A percentile compares a stretch with the other conserved stretches of the same genome.
These are phyloP conservation scores for Colossoma macropomum DNA, from an alignment of 2,113 vertebrate species.

Conservation along the genomic window DNA sequence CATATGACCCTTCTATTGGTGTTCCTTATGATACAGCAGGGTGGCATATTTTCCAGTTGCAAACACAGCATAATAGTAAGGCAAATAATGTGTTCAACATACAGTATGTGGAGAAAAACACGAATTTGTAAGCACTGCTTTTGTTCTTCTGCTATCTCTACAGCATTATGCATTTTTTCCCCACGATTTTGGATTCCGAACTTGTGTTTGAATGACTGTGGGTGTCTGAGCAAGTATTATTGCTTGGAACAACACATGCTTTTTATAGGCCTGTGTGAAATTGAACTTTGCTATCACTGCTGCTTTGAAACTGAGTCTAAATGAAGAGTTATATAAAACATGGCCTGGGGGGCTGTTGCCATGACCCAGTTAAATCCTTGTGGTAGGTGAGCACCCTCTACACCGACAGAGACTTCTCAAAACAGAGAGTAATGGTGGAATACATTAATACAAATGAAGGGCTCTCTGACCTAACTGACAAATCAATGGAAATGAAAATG, in stretches of 20 bases:
- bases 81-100: background rate
- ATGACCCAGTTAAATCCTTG: conserved; percentile 69
- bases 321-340: conserved; percentile 54
- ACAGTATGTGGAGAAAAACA: background rate
- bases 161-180: conserved; percentile 14
- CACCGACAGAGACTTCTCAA: conserved; percentile 50
- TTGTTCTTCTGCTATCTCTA: background rate
- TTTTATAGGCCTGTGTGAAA: conserved; percentile 48
- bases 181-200: conserved; percentile 14
- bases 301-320: conserved; percentile 47
- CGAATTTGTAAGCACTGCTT: background rate
- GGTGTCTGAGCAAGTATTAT: conserved; percentile 31
- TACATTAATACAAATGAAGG: conserved; percentile 68
- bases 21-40: conserved; percentile 3
- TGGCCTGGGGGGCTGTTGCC: conserved; percentile 33
- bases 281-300: conserved; percentile 46
- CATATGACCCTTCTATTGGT: conserved; percentile 12
- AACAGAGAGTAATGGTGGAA: conserved; percentile 65
- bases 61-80: background rate
- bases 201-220: conserved; percentile 28
- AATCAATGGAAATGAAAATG: conserved; percentile 71
- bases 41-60: background rate
- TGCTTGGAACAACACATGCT: conserved; percentile 26
- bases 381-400: conserved; percentile 62
- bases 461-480: conserved; percentile 68